Base-by-base conservation (phyloP, 2,888 invertebrate species). In the Oxycera nigricornis region DNA sequence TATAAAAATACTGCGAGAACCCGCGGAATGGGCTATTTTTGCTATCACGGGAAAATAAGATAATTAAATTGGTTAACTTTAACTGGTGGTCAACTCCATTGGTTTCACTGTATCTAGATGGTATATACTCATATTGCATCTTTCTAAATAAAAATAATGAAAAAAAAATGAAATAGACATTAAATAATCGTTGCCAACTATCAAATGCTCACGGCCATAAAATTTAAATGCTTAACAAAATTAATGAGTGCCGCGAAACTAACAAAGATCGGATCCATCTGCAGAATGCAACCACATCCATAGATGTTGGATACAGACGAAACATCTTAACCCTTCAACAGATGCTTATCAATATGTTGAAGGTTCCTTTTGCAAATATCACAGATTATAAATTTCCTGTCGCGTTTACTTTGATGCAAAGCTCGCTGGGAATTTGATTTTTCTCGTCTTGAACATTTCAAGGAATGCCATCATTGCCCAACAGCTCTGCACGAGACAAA, bases 311-410 rank as follows among this genome's bases (percentile, higher is more conserved):
- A 57, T 9, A 9, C 24, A 57, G 24, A 9, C 28, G 1, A 57
- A 61, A n/a, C 61, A n/a, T 35, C 30, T 28, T 61, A 20, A 61
- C 6, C n/a, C 28, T 50, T n/a, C 30, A 39, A 50, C 17, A 68
- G 68, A 68, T 68, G 11, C 26, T 68, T 50, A 68, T 68, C 68
- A 20, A n/a, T 28, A 61, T 7, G 17, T 2, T 30, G n/a, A 35
- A 61, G 68, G 28, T 68, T 68, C 50, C 68, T 68, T 65, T 24
- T 46, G 67, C 24, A 41, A 24, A 22, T 6, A 67, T 67, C 67
- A 17, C 50, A 46, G 68, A 28, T 68, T 68, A 68, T 68, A 68
- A 68, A 68, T 68, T 68, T 68, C 50, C 50, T 46, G 68, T 50
- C 68, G n/a, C 26, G 50, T 50, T 46, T 30, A 50, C 28, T 50